phyloP scores from a whole-genome alignment of 2,113 vertebrate species.

The Hippocampus zosterae region DNA sequence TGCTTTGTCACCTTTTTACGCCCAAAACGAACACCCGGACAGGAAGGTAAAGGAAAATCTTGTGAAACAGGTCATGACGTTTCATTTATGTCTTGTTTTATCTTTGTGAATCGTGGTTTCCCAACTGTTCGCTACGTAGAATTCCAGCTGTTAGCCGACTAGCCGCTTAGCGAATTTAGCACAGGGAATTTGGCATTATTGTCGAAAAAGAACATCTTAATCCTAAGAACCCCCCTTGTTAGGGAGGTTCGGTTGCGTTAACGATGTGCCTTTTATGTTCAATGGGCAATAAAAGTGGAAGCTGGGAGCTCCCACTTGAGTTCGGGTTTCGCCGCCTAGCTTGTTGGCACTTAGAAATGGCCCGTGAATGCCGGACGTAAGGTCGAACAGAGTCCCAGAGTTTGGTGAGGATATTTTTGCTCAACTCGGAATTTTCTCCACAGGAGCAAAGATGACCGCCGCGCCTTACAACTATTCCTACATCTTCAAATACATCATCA shows the following conservation, averaged over 20 bases:
- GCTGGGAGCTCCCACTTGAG: neutral
- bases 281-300: neutral
- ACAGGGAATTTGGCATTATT: neutral
- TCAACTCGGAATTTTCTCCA: neutral
- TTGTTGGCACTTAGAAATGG: neutral
- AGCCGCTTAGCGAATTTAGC: constrained; percentile 22
- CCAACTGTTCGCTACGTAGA: constrained; percentile 26
- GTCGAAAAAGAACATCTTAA: neutral
- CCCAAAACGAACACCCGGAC: constrained; percentile 7
- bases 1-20: neutral
- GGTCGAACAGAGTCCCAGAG: neutral
- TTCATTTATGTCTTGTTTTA: neutral
- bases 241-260: constrained; percentile 3
- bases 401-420: neutral
- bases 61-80: neutral
- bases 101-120: constrained; percentile 19
- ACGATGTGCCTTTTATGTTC: neutral
- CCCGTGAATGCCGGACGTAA: neutral
- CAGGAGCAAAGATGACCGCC: constrained; percentile 93
- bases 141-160: constrained; percentile 39
- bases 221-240: neutral
- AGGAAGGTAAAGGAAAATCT: constrained; percentile 26
- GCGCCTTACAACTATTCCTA: constrained; percentile 99
- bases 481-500: constrained; percentile 99
- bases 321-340: neutral